Base-by-base conservation (phyloP, 2,113 vertebrate species). In the Mugil cephalus region DNA sequence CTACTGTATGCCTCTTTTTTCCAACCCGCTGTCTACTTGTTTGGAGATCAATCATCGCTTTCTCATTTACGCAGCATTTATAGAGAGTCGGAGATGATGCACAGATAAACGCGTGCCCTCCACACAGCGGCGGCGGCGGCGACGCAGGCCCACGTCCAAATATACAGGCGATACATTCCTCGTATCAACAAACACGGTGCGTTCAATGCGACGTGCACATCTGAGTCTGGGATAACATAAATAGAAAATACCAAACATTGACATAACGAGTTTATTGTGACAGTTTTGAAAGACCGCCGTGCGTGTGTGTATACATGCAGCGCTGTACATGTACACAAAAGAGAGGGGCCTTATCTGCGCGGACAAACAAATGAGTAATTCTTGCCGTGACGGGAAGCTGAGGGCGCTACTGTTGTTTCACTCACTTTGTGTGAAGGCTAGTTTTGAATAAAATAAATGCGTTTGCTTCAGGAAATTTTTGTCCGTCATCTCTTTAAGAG, bases 1-100 rank as follows among this genome's bases (percentile, higher is more conserved):
- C 24, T 30, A 30, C 24, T 30, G 7, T 64, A 19, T 72, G 69
- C 68, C 17, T 77, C 53, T 80, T 75, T 76, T n/a, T 82, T 85
- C 77, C 82, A 75, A 67, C 67, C 87, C 74, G 67, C 80, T 82
- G 76, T 85, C 82, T 19, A 6, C 53, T 52, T 76, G 69, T 90
- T 88, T 75, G 84, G 76, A 14, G 4, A 69, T 45, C 79, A 77
- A 8, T 91, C 84, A 68, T 82, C 84, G 17, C 79, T 46, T 78
- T 85, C 74, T 87, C 73, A 82, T 91, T 86, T 89, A 58, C 69
- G 21, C 64, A 34, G 65, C 61, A 1, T 69, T 72, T 11, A 66
- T 53, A n/a, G 5, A 51, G 69, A 71, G 62, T 53, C 52, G 38
- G 79, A 71, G 75, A 6, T 60, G 69, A 85, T 43, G 47, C 53